Evolutionary conservation across 2,797 vertebrate species (phyloP).

Genomic region (Poecile montanus): DNA sequence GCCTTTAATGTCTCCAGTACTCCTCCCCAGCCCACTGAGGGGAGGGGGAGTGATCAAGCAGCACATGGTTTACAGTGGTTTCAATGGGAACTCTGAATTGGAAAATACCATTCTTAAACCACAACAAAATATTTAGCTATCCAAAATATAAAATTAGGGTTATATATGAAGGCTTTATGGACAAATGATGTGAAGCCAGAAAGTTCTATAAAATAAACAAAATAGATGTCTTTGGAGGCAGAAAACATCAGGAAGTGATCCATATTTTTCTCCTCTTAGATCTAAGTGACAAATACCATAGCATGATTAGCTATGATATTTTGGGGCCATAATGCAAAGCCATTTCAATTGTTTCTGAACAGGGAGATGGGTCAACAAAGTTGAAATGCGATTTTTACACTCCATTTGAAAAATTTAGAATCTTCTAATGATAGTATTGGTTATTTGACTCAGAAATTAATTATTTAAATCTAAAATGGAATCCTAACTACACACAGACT

Average conservation of each 20-base stretch:
- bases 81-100: not conserved
- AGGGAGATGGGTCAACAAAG: not conserved
- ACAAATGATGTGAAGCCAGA: not conserved
- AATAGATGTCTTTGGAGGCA: not conserved
- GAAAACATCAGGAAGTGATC: slow-evolving; percentile 1
- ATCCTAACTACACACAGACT: not conserved
- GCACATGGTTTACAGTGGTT: not conserved
- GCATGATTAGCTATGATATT: not conserved
- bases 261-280: not conserved
- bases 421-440: not conserved
- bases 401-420: not conserved
- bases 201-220: not conserved
- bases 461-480: not conserved
- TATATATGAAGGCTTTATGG: not conserved
- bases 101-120: not conserved
- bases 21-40: not conserved
- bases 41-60: not conserved
- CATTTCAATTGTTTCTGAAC: not conserved
- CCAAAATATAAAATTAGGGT: not conserved
- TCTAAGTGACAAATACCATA: not conserved
- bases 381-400: not conserved
- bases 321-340: not conserved
- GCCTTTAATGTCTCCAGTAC: not conserved
- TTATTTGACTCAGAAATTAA: not conserved
- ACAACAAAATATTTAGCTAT: not conserved